Conservation (phyloP, 1,140 invertebrate genomes). For the Chlorops oryzae region DNA sequence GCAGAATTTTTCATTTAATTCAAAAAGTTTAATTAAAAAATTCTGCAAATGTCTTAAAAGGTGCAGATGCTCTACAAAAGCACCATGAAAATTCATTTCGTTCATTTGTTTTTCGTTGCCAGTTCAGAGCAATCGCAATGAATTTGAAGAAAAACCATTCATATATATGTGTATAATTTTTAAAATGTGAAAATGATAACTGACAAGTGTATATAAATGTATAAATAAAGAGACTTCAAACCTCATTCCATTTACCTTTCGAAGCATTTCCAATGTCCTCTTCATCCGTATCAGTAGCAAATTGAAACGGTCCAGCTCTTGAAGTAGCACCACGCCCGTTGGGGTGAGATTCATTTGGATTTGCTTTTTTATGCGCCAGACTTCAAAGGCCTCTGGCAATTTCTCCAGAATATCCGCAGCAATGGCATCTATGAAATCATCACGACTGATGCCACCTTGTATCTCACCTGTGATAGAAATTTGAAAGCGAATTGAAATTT, state of each 20-base stretch:
- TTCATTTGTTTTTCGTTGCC: too few relatives aligned
- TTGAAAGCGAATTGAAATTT: too few relatives aligned
- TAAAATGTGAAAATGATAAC: too few relatives aligned
- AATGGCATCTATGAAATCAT: slow-evolving; percentile 74
- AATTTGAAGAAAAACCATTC: too few relatives aligned
- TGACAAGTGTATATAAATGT: too few relatives aligned
- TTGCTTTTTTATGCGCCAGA: slow-evolving; percentile 69
- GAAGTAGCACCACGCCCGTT: slow-evolving; percentile 75
- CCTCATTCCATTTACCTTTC: slow-evolving; percentile 57
- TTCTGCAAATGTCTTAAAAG: too few relatives aligned
- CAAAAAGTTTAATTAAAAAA: slow-evolving; percentile 12
- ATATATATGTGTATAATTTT: too few relatives aligned
- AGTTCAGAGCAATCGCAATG: too few relatives aligned
- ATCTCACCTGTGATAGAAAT: slow-evolving; percentile 29
- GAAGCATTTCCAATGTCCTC: slow-evolving; percentile 62
- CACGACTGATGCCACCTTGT: slow-evolving; percentile 60
- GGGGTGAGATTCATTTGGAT: slow-evolving; percentile 72
- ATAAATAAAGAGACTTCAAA: too few relatives aligned
- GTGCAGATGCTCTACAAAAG: too few relatives aligned
- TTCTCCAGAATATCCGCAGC: slow-evolving; percentile 69
- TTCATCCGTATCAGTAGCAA: slow-evolving; percentile 66
- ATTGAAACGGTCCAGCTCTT: slow-evolving; percentile 86
- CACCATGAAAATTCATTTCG: too few relatives aligned
- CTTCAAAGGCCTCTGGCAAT: slow-evolving; percentile 68
- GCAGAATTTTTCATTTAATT: too few relatives aligned